Base-by-base conservation (phyloP, 2,888 invertebrate species). In the Reticulitermes lucifugus region DNA sequence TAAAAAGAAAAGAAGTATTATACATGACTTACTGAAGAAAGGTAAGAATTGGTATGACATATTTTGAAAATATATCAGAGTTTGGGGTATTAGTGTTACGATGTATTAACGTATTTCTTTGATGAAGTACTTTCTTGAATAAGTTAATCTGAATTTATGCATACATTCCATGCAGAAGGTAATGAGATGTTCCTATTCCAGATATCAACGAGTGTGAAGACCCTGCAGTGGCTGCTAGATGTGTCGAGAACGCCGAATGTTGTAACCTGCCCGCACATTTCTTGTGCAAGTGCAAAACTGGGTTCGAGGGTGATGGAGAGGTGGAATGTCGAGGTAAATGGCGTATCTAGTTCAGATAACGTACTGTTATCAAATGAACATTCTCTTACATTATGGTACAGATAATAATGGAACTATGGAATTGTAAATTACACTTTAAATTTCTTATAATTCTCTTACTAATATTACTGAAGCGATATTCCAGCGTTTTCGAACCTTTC, bases 151-250 rank as follows among this genome's bases (percentile, higher is more conserved):
- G 55, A 55, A 18, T 55, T 18, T 55, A 18, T 18, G 55, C 55
- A 55, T 12, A 9, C 46, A 46, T 46, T 46, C 46, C 9, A 12
- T 55, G 55, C 1, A 18, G 18, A 18, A 18, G 14, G 18, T 46
- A 65, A 65, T 10, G n/a, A n/a, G 25, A 25, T 25, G n/a, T 65
- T 25, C 65, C 87, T 85, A 86, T 90, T 91, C 10, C 91, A 97
- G 97, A 97, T 92, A 97, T 98, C 91, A 96, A 99, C 92, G 98
- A 99, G 93, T 99, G 98, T 91, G 95, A 95, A 89, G 96, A 97
- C 92, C 97, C 97, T 87, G 93, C 94, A 87, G 93, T 98, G 89
- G 95, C 96, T 65, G 94, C 95, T 86, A 93, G 96, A 89, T 98
- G 98, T 92, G 98, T 97, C 86, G 93, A 95, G 90, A 97, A 98